Base-by-base conservation (phyloP, 2,113 vertebrate genomes). In the Zingel zingel region DNA sequence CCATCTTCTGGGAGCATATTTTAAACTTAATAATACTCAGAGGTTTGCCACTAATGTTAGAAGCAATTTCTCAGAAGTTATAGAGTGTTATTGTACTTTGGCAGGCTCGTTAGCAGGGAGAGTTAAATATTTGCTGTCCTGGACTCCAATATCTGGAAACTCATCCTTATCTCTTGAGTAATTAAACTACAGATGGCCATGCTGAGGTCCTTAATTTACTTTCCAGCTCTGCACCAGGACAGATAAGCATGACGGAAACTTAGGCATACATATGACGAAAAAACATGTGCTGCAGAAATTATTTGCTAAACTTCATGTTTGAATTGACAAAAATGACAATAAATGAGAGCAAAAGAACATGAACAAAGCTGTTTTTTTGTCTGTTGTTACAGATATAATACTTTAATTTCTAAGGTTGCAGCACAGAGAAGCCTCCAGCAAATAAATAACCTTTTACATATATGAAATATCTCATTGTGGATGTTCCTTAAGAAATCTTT, bases 81-180 rank as follows among this genome's bases (percentile, higher is more conserved):
- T 51, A 10, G 11, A 36, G 76, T 30, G 71, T 67, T 70, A 86
- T 73, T 85, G 84, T 69, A 77, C 84, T 71, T 79, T 81, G 53
- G 72, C 58, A 79, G 67, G 30, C 64, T 74, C 30, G 10, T 91
- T 75, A 77, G 62, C 65, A 79, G 36, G 56, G 51, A 81, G 57
- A 74, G 66, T 79, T 83, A 89, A 89, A 92, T 91, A 91, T 93
- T 92, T 90, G 82, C 90, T 86, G 76, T 76, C 74, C 81, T 77
- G 80, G 63, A 77, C 59, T 64, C 57, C 81, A 76, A 36, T 81
- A 83, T 64, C 74, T 81, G 70, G 45, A 89, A 83, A 89, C 79
- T 10, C 71, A 50, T 86, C 76, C 84, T 90, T 87, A 91, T 92
- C 87, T 66, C 79, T 53, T 82, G 73, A 90, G 79, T 83, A 86